These are phyloP conservation scores for Phalacrocorax pelagicus DNA, from an alignment of 2,113 vertebrate species.

Conservation along the genomic window DNA sequence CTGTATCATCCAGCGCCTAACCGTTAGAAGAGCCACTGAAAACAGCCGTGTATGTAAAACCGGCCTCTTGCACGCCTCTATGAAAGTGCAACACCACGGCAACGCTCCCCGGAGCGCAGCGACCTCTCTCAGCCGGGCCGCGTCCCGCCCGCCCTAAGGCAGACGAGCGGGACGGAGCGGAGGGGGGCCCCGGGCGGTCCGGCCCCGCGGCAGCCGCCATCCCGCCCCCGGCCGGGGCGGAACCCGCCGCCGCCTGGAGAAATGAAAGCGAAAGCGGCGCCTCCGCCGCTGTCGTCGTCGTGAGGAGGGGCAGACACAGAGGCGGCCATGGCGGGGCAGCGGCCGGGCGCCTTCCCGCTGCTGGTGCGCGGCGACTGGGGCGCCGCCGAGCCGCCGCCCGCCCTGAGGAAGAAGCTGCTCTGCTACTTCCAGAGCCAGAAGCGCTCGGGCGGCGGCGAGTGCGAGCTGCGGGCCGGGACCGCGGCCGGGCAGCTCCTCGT, in stretches of 20 bases:
- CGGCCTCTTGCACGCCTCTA: fast-evolving
- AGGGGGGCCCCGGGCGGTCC: too few species aligned
- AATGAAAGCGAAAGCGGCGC: background rate
- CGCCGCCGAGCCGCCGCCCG: background rate
- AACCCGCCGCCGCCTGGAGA: background rate
- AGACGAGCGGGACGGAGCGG: too few species aligned
- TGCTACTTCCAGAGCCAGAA: slow-evolving; percentile 86
- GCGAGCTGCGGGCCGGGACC: slow-evolving; percentile 50
- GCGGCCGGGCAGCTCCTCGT: background rate
- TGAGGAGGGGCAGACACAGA: too few species aligned
- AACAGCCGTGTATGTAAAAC: background rate
- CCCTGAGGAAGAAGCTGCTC: slow-evolving; percentile 76
- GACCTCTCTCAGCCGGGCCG: too few species aligned
- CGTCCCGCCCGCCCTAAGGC: fast-evolving
- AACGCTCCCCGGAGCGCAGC: background rate
- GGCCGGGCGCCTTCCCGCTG: background rate
- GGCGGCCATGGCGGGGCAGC: background rate
- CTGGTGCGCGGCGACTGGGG: slow-evolving; percentile 22
- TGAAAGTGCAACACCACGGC: fast-evolving
- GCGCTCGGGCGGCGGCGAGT: slow-evolving; percentile 83
- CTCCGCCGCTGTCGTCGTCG: too few species aligned
- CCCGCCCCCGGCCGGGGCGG: background rate
- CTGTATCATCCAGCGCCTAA: too few species aligned
- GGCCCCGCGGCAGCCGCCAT: too few species aligned
- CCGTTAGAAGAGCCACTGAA: fast-evolving